Base-by-base conservation (phyloP, 92 coral and sea anemone genomes). In the Hydrozoanthus gracilis region DNA sequence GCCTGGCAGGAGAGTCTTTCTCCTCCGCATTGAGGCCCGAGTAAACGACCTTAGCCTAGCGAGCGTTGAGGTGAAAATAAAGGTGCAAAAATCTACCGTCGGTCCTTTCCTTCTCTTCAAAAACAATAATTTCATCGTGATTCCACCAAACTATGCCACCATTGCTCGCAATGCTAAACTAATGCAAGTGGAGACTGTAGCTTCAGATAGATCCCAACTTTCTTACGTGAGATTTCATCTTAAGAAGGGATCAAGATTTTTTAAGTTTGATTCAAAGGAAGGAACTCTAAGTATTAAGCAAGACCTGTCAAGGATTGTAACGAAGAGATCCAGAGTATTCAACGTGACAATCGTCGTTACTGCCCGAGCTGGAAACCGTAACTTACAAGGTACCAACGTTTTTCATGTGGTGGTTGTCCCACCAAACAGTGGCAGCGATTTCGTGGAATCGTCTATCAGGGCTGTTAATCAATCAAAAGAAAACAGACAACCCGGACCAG, bases 361-460 rank as follows among this genome's bases (percentile, higher is more conserved):
- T 35, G 89, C 77, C 10, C 87, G 77, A 48, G 85, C 73, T 11
- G 94, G 91, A 27, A 83, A 88, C 14, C 82, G 87, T 51, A 54
- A 45, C 75, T 78, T 86, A 64, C 79, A 61, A 68, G 94, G 91
- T 58, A 85, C 95, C 65, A 91, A 94, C 4, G 84, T 82, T 44
- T 82, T 97, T 48, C 88, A 94, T 17, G 89, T 97, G 61, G 92
- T 91, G n/a, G 91, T 97, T 8, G 94, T 97, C 7, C 98, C 98
- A 47, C 95, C 92, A 18, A 83, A 88, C 87, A 86, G 94, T 55
- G 99, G 99, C 8, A 94, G 93, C 72, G 66, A 86, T 51, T 94
- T 88, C 77, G 95, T 94, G 18, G 89, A 94, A 55, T 91, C 98
- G 0, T 92, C 98, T 71, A 47, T 94, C 54, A 95, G 84, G 62